These are phyloP conservation scores for Frankliniella intonsa DNA, from an alignment of 2,888 invertebrate species.

Conservation along the genomic window DNA sequence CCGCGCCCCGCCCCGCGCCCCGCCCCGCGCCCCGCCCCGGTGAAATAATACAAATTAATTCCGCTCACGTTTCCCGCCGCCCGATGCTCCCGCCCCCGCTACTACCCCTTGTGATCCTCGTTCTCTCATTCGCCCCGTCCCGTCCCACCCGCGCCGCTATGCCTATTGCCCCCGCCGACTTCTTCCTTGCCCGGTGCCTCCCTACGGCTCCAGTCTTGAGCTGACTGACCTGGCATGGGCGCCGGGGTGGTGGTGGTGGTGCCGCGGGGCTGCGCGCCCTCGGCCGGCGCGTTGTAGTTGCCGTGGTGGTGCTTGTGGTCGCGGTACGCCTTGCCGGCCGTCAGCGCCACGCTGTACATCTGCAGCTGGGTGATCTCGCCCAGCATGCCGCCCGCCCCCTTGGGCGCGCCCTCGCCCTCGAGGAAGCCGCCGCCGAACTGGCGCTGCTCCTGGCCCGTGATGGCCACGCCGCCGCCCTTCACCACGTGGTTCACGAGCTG, in stretches of 20 bases:
- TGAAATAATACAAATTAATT: constrained; percentile 33
- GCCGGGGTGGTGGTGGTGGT: constrained; percentile 75
- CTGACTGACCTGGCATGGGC: constrained; percentile 47
- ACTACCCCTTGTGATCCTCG: neutral
- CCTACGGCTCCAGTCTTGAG: no score
- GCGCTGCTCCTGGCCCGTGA: constrained; percentile 69
- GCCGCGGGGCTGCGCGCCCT: constrained; percentile 79
- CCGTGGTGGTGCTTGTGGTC: constrained; percentile 86
- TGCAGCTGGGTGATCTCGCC: constrained; percentile 78
- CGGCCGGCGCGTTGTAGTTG: constrained; percentile 69
- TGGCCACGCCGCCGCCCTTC: constrained; percentile 67
- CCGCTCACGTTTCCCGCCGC: neutral
- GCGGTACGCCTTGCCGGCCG: constrained; percentile 80
- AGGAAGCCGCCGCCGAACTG: constrained; percentile 54
- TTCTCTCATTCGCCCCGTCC: neutral
- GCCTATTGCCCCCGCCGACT: no score
- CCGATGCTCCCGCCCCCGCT: neutral
- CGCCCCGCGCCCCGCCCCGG: constrained; percentile 39
- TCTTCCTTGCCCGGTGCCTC: no score
- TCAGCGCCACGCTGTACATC: constrained; percentile 72
- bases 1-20: constrained; percentile 37
- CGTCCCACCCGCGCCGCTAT: neutral
- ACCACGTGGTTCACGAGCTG: constrained; percentile 74
- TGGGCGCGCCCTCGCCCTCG: constrained; percentile 50
- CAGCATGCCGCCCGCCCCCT: constrained; percentile 59